Percentiles rank a stretch among this genome's conserved stretches.
These are phyloP conservation scores for Stomatorhinus walkeri DNA, from an alignment of 2,797 vertebrate genomes.

Conservation along the genomic window DNA sequence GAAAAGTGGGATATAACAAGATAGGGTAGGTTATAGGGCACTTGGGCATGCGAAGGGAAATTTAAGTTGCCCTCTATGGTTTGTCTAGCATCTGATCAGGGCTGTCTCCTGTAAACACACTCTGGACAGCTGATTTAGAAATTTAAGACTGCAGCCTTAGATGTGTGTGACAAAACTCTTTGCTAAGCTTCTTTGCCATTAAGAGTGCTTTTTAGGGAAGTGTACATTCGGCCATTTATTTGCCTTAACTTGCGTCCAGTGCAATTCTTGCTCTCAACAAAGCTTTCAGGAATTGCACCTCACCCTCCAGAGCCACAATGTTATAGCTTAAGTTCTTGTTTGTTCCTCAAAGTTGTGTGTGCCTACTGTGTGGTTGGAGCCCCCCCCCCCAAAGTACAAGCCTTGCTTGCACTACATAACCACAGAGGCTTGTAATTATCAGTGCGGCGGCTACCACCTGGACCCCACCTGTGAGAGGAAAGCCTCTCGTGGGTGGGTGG, in stretches of 20 bases:
- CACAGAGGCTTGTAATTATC: slow-evolving; percentile 8
- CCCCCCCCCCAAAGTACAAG: neutral
- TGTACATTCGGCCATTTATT: neutral
- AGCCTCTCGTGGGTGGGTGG: neutral
- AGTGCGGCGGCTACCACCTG: neutral
- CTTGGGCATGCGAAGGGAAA: neutral
- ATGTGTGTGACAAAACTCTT: neutral
- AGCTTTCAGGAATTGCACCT: neutral
- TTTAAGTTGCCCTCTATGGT: neutral
- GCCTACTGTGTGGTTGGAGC: neutral
- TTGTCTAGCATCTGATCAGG: neutral
- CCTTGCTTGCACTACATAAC: neutral
- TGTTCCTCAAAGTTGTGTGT: neutral
- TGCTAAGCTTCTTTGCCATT: neutral
- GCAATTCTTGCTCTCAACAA: neutral
- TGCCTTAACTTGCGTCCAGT: neutral
- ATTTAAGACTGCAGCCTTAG: neutral
- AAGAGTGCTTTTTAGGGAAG: neutral
- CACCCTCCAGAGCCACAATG: neutral
- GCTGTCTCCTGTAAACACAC: neutral
- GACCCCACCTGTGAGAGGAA: neutral
- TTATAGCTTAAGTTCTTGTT: slow-evolving; percentile 1
- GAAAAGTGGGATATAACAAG: neutral
- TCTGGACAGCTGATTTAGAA: neutral
- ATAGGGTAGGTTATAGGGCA: neutral